Evolutionary conservation across 2,888 invertebrate genomes (phyloP), one percentile per base, ranked within the genome.

Genomic region (Coecobrya sp.): DNA sequence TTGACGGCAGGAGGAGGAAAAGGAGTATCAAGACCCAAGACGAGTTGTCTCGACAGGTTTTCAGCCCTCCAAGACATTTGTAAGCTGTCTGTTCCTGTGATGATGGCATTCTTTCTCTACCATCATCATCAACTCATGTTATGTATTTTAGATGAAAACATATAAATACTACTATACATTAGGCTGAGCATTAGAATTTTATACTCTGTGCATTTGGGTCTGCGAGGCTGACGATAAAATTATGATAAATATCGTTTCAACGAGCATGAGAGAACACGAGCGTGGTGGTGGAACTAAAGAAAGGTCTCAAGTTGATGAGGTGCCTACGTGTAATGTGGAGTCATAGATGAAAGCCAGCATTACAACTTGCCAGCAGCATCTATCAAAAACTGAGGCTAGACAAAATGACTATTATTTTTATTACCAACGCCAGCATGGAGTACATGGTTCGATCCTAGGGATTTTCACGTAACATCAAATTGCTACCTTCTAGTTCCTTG

Each of bases 41-140:
- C 52, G 68, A 85, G 85, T 85, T 85, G 85, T 49, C 85, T 85
- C 85, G 85, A 85, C 85, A 85, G 85, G 84, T 84, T 85, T 65
- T 68, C 68, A 85, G 49, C 65, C 85, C 85, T 68, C 49, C 65
- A 85, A 49, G 65, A 65, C 59, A 62, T 82, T 52, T 55, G 36
- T 82, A 22, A 82, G 62, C 82, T 82, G 62, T 62, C 59, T 82
- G 82, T 62, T 62, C 59, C 36, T 42, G 42, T 59, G 59, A 36
- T 59, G 49, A 79, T 79, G 52, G 52, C 73, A 27, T 79, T 79
- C 52, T 52, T 70, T 2, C 79, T 25, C 45, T 5, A 70, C 30
- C 36, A 36, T 36, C 68, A 70, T 7, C 30, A 36, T n/a, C n/a
- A n/a, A n/a, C n/a, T n/a, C 27, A 36, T 16, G 30, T 7, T 36